phyloP scores from a whole-genome alignment of 1,140 invertebrate genomes.

The Dysdera silvatica region DNA sequence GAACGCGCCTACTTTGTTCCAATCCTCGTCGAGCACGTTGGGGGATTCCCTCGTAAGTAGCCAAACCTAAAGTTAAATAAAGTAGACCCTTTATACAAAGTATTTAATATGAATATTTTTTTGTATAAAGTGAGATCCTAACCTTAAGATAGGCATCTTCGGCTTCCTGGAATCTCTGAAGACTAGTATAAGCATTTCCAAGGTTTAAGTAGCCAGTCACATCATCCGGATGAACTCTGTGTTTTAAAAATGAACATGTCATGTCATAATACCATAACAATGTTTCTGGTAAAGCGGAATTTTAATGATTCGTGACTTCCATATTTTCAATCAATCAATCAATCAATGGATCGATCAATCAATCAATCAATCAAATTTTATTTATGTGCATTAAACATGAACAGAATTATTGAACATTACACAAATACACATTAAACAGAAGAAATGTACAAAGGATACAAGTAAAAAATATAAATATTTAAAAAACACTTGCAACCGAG shows the following conservation, averaged over 20 bases:
- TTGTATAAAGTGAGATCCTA: no score
- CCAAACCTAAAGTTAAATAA: no score
- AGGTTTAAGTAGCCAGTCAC: not conserved
- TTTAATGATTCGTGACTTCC: not conserved
- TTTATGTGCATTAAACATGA: not conserved
- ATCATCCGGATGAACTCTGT: not conserved
- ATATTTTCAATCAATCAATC: not conserved
- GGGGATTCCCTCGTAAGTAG: no score
- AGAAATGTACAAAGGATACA: not conserved
- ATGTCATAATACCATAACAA: not conserved
- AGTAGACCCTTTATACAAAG: no score
- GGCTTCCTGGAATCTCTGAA: not conserved
- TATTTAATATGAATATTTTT: no score
- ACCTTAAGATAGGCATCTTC: not conserved
- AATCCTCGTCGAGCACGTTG: no score
- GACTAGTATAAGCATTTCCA: not conserved
- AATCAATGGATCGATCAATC: no score
- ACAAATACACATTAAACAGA: not conserved
- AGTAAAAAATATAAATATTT: no score
- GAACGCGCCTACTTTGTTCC: no score
- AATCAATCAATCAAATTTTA: no score
- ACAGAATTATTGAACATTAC: not conserved
- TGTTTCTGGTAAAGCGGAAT: not conserved
- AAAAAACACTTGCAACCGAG: no score
- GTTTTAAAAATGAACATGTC: not conserved